Conservation (phyloP, 1,140 invertebrate species). For the Scaptomyza hsui region DNA sequence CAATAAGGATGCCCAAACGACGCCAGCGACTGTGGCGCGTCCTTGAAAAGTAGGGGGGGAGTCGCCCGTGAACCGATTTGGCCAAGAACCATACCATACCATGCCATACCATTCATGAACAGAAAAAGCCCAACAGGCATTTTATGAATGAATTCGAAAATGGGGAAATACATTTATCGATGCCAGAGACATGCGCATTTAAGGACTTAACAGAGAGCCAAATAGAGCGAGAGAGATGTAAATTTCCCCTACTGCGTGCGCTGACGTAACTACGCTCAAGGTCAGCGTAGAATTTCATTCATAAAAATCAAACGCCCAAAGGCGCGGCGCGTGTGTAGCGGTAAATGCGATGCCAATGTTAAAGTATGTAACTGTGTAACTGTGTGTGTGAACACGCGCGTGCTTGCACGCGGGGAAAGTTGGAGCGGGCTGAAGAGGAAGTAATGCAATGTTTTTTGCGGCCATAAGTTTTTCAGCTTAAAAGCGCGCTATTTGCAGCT, state of each 20-base stretch:
- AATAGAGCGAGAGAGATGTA: neutral
- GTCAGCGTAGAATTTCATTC: constrained; percentile 81
- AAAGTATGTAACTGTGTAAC: neutral
- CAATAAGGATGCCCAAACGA: constrained; percentile 63
- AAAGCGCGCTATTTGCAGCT: constrained; percentile 62
- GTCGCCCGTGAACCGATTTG: constrained; percentile 2
- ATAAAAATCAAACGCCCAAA: constrained; percentile 68
- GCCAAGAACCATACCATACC: neutral
- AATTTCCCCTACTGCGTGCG: constrained; percentile 44
- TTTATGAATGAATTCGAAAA: constrained; percentile 17
- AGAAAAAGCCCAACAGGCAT: constrained; percentile 27
- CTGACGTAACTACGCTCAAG: constrained; percentile 77
- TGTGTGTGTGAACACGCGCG: constrained; percentile 59
- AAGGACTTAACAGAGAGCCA: neutral
- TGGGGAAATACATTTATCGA: constrained; percentile 5
- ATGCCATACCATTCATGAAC: constrained; percentile 62
- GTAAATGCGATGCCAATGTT: constrained; percentile 29
- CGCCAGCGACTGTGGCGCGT: constrained; percentile 19
- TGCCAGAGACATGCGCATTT: constrained; percentile 14
- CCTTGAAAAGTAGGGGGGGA: constrained; percentile 58
- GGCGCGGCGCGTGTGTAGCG: constrained; percentile 30
- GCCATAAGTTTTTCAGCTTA: neutral
- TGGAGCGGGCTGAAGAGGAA: neutral
- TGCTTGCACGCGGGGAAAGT: constrained; percentile 27
- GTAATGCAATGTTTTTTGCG: neutral